Percentiles rank a stretch among this genome's conserved stretches.
Evolutionary conservation across 1,140 invertebrate genomes (phyloP).

Genomic region (Temnothorax curvispinosus): DNA sequence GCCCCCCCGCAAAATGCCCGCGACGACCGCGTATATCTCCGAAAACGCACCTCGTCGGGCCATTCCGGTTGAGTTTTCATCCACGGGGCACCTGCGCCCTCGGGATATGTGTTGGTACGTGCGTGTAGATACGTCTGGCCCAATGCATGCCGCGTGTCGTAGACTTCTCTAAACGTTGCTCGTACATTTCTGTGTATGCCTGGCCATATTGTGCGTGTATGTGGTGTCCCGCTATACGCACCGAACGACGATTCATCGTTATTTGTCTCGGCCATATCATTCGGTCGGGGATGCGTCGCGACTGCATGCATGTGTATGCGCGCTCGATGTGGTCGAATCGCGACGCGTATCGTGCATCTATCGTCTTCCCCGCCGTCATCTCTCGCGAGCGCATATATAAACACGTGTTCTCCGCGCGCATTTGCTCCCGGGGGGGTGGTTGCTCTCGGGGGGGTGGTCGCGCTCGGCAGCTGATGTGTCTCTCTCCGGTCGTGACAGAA

Average conservation of each 20-base stretch:
- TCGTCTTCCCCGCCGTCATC: conserved; percentile 36
- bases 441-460: not conserved
- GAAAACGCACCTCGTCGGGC: conserved; percentile 41
- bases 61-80: conserved; percentile 57
- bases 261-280: conserved; percentile 4
- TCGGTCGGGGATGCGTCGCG: not conserved
- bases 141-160: conserved; percentile 52
- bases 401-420: conserved; percentile 24
- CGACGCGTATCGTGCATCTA: conserved; percentile 9
- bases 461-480: conserved; percentile 28
- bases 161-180: conserved; percentile 46
- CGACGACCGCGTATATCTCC: conserved; percentile 50
- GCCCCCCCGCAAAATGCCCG: conserved; percentile 20
- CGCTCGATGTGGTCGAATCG: conserved; percentile 1
- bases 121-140: conserved; percentile 9
- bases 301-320: conserved; percentile 13
- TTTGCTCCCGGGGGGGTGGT: not conserved
- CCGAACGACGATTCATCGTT: conserved; percentile 53
- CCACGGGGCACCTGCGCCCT: conserved; percentile 48
- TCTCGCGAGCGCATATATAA: not conserved
- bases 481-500: conserved; percentile 42
- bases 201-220: not conserved
- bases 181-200: conserved; percentile 37
- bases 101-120: not conserved
- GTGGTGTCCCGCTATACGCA: conserved; percentile 23